Conservation (phyloP, 2,113 vertebrate genomes). For the Takifugu bimaculatus region DNA sequence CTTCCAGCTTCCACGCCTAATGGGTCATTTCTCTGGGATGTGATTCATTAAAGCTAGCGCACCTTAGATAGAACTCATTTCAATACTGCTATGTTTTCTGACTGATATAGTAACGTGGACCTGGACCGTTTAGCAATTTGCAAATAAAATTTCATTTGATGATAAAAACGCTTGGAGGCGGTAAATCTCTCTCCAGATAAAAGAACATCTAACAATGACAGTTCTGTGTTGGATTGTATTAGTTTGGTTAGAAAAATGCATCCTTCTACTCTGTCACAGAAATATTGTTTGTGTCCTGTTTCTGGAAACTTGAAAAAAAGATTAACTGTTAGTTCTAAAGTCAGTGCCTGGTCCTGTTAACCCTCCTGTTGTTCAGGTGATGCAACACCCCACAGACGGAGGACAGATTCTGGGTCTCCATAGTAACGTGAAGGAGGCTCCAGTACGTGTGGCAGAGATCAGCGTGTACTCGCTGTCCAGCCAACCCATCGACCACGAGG, state of each 20-base stretch:
- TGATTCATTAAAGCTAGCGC: conserved; percentile 30
- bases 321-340: conserved; percentile 4
- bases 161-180: conserved; percentile 20
- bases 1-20: conserved; percentile 41
- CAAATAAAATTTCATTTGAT: conserved; percentile 42
- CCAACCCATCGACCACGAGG: conserved; percentile 80
- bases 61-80: conserved; percentile 9
- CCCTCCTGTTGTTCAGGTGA: conserved; percentile 65
- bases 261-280: conserved; percentile 17
- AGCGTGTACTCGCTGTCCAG: conserved; percentile 78
- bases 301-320: neutral
- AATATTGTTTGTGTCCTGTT: conserved; percentile 25
- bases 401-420: conserved; percentile 78
- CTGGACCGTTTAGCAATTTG: conserved; percentile 27
- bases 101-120: conserved; percentile 24
- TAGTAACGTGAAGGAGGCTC: conserved; percentile 78
- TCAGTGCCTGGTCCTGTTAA: neutral
- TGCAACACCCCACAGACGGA: conserved; percentile 79
- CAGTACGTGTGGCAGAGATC: conserved; percentile 77
- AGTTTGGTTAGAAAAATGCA: conserved; percentile 21
- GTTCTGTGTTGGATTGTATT: conserved; percentile 21
- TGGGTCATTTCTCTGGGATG: conserved; percentile 28
- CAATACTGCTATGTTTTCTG: conserved; percentile 27
- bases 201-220: conserved; percentile 15
- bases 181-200: conserved; percentile 30